phyloP scores from a whole-genome alignment of 2,888 invertebrate species.

The Drosophila recens region DNA sequence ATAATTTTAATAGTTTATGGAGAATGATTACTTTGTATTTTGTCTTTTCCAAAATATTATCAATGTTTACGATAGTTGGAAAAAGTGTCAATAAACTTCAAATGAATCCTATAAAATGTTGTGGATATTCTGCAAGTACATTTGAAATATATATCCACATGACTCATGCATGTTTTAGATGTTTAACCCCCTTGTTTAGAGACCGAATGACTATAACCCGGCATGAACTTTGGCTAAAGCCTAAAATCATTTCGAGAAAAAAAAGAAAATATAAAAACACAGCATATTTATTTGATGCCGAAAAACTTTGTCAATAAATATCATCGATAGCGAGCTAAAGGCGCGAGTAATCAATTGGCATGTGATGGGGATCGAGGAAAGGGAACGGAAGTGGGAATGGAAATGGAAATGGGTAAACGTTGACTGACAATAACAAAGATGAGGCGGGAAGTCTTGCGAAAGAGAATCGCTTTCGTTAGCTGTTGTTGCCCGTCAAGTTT shows the following conservation, averaged over 20 bases:
- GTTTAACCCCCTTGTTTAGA: conserved; percentile 8
- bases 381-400: background rate
- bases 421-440: conserved; percentile 49
- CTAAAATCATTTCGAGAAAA: conserved; percentile 26
- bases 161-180: conserved; percentile 42
- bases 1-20: background rate
- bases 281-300: conserved; percentile 61
- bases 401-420: conserved; percentile 7
- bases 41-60: background rate
- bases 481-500: conserved; percentile 14
- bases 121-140: conserved; percentile 8
- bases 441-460: conserved; percentile 16
- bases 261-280: conserved; percentile 32
- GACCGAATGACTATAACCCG: conserved; percentile 10
- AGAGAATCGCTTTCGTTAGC: conserved; percentile 4
- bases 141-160: conserved; percentile 27
- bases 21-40: background rate
- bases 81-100: conserved; percentile 27
- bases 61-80: conserved; percentile 26
- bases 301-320: conserved; percentile 74
- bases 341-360: conserved; percentile 57
- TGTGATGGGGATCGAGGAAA: conserved; percentile 1
- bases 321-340: conserved; percentile 65
- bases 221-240: conserved; percentile 40
- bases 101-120: conserved; percentile 25